Conservation (phyloP, 2,888 invertebrate genomes). For the Hemaris fuciformis region DNA sequence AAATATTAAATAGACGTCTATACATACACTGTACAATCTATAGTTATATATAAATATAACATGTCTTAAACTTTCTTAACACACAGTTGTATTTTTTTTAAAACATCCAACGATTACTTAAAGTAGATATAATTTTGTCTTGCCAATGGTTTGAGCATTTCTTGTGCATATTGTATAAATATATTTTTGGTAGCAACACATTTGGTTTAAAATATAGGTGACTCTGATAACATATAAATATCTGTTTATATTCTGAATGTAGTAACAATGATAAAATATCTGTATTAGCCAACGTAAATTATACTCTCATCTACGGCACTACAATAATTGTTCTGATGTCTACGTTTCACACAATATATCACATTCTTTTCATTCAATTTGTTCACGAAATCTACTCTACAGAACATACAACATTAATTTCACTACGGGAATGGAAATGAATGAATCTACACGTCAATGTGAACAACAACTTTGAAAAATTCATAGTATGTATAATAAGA, state of each 20-base stretch:
- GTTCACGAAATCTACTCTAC: conserved; percentile 29
- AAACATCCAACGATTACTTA: not conserved
- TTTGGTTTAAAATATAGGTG: not conserved
- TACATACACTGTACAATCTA: conserved; percentile 4
- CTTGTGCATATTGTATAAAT: not conserved
- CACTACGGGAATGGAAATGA: conserved; percentile 31
- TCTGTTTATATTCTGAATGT: conserved; percentile 31
- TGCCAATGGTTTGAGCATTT: conserved; percentile 8
- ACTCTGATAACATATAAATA: conserved; percentile 1
- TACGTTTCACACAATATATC: conserved; percentile 46
- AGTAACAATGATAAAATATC: conserved; percentile 36
- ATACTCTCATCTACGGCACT: conserved; percentile 24
- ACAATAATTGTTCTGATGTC: conserved; percentile 27
- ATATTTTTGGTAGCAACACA: not conserved
- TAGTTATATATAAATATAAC: not conserved
- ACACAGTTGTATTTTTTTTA: not conserved
- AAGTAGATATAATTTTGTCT: not conserved
- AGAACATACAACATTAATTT: conserved; percentile 29
- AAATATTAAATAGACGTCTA: conserved; percentile 7
- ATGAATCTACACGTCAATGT: conserved; percentile 13
- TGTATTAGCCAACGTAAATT: conserved; percentile 32
- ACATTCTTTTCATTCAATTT: conserved; percentile 41
- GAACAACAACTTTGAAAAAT: conserved; percentile 32
- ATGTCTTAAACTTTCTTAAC: not conserved
- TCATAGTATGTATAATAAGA: conserved; percentile 4